Evolutionary conservation across 1,140 invertebrate genomes (phyloP), one percentile per base, ranked within the genome.

Genomic region (Aphis craccivora): DNA sequence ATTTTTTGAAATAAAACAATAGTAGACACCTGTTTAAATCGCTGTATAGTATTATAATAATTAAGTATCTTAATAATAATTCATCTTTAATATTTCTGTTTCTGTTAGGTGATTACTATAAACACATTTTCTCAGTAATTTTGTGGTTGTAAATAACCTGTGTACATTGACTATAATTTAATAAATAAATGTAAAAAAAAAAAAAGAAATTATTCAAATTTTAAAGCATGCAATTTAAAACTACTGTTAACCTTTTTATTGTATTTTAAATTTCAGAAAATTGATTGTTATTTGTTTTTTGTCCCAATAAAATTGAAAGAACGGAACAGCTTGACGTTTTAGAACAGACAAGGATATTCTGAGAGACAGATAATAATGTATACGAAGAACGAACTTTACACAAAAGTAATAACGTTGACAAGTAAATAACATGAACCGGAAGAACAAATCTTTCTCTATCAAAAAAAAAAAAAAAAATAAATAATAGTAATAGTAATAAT

Each of bases 391-490:
- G 84, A 45, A 86, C 43, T 45, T 86, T 86, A 45, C 25, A 86
- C 60, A 86, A 86, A 86, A 30, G 84, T 86, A 86, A 86, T 86
- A 86, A 45, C 25, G 84, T 86, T 45, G 84, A 86, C 84, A 45
- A 86, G 84, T 40, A 40, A 86, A 86, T 86, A 86, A 86, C 40
- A 86, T 3, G 37, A 45, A 86, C 84, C 25, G 9, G 43, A 86
- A 45, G 25, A 86, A 45, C 25, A 43, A 45, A 86, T 86, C 43
- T 25, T 86, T 86, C 25, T 45, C 25, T 11, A 30, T 45, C 3
- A 14, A 51, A 20, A 18, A 86, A 18, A 43, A 43, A n/a, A n/a
- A n/a, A n/a, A n/a, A 86, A 8, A 43, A 25, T 43, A 25, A 60
- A 60, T 4, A 60, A 60, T 11, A 30, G 9, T 25, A 60, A 60